phyloP scores from a whole-genome alignment of 2,888 invertebrate genomes.

The Uropetala carovei region DNA sequence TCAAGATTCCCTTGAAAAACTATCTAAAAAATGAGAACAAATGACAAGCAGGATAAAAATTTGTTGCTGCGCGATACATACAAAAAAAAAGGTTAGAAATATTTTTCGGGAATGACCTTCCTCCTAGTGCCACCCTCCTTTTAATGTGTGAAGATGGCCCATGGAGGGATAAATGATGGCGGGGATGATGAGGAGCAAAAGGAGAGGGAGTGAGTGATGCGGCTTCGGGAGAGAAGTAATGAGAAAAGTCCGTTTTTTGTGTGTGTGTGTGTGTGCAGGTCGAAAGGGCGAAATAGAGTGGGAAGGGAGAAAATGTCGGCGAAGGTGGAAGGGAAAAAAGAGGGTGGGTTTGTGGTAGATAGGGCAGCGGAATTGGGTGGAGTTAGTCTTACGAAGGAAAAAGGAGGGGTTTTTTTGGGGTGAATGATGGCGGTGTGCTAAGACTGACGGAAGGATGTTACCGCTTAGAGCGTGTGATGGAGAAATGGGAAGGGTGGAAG shows the following conservation, averaged over 20 bases:
- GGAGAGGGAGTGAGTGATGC: slow-evolving; percentile 30
- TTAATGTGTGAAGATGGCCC: too few species aligned
- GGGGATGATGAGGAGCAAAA: background rate
- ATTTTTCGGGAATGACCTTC: too few species aligned
- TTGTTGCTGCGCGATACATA: too few species aligned
- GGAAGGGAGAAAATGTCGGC: background rate
- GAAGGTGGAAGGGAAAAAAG: background rate
- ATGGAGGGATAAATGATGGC: background rate
- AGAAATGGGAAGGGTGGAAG: background rate
- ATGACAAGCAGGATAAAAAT: too few species aligned
- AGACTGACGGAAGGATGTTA: background rate
- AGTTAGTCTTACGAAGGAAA: background rate
- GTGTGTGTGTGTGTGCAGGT: background rate
- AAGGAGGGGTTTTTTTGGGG: background rate
- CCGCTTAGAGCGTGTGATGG: background rate
- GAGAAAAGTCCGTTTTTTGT: slow-evolving; percentile 11
- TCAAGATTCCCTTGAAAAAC: too few species aligned
- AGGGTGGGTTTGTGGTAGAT: background rate
- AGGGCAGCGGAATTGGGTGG: background rate
- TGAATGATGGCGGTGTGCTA: slow-evolving; percentile 29
- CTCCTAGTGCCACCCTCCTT: background rate
- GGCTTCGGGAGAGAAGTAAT: slow-evolving; percentile 33
- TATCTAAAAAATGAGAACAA: too few species aligned
- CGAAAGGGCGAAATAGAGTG: background rate
- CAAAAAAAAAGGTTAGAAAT: too few species aligned